A percentile compares a stretch with the other conserved stretches of the same genome.
phyloP scores from a whole-genome alignment of 1,140 invertebrate species.

The Meteorus sp. region DNA sequence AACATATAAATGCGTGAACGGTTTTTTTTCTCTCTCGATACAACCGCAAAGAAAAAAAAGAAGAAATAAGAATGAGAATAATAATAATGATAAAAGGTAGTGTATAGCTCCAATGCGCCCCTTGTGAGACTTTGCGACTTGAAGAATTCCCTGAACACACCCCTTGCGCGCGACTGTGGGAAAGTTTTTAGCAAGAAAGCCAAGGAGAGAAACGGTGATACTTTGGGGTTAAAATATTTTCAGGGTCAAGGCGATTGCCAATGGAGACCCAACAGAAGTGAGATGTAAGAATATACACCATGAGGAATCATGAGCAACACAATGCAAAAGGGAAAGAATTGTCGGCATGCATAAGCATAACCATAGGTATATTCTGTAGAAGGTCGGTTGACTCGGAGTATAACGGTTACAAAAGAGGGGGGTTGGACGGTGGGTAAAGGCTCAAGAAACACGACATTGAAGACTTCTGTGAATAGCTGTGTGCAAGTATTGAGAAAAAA shows the following conservation, averaged over 20 bases:
- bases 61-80: no score
- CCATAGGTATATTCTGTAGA: no score
- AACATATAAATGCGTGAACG: no score
- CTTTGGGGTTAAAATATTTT: constrained; percentile 38
- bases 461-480: background rate
- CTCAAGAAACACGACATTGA: constrained; percentile 21
- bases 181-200: constrained; percentile 30
- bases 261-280: constrained; percentile 7
- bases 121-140: constrained; percentile 28
- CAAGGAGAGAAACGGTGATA: constrained; percentile 21
- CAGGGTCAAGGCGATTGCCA: constrained; percentile 37
- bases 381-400: constrained; percentile 41
- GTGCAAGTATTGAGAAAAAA: background rate
- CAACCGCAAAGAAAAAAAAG: background rate
- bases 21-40: constrained; percentile 36
- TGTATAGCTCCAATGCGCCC: background rate
- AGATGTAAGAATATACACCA: no score
- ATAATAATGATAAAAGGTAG: no score
- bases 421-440: constrained; percentile 18
- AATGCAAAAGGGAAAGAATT: background rate
- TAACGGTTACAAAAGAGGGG: constrained; percentile 47
- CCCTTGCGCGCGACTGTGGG: constrained; percentile 21
- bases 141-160: constrained; percentile 16
- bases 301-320: constrained; percentile 22
- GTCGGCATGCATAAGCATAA: no score